A percentile compares a stretch with the other conserved stretches of the same genome.
Evolutionary conservation across 2,113 vertebrate species (phyloP).

Genomic region (Balaenoptera acutorostrata): DNA sequence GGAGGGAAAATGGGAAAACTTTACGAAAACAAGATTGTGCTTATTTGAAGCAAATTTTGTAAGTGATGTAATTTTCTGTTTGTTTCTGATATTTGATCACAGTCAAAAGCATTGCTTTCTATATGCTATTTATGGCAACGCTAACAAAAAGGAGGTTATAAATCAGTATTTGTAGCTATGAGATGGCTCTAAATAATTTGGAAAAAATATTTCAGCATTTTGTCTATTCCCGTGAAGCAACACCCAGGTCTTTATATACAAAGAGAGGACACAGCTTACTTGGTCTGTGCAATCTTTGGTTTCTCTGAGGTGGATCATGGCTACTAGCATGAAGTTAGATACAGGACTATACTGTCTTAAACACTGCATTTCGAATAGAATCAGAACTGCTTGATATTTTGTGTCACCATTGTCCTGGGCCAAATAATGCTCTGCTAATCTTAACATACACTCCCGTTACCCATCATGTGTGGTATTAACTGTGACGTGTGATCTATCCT

Average conservation of each 20-base stretch:
- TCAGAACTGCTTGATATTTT: background rate
- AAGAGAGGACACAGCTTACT: background rate
- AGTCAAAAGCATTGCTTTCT: background rate
- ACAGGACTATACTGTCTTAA: background rate
- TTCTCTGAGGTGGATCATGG: background rate
- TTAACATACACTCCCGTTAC: background rate
- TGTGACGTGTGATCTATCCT: background rate
- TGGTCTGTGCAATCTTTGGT: background rate
- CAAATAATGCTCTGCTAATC: background rate
- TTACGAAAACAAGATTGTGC: background rate
- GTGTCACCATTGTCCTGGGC: background rate
- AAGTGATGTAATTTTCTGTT: background rate
- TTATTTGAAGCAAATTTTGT: background rate
- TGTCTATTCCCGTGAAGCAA: background rate
- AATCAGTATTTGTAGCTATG: background rate
- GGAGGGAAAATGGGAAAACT: background rate
- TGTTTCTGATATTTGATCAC: background rate
- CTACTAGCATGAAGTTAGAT: background rate
- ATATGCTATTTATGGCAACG: background rate
- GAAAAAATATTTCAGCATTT: slow-evolving; percentile 22
- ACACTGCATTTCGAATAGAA: background rate
- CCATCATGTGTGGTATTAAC: background rate
- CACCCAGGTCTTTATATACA: background rate
- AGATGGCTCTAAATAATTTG: background rate
- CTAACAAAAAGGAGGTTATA: background rate